A percentile compares a stretch with the other conserved stretches of the same genome.
phyloP scores from a whole-genome alignment of 2,888 invertebrate species.

The Euproctis similis region DNA sequence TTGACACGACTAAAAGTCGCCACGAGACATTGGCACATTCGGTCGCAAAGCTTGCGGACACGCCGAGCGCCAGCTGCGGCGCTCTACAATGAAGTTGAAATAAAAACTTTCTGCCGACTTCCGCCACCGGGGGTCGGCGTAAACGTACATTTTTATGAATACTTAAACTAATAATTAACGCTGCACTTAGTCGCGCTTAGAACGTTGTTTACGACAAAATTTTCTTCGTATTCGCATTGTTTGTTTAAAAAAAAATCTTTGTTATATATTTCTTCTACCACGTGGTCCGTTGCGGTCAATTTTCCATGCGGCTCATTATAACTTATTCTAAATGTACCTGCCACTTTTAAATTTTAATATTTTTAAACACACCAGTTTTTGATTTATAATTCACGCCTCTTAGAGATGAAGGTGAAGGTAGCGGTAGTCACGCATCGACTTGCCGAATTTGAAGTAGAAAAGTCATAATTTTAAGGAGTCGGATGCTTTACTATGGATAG shows the following conservation, averaged over 20 bases:
- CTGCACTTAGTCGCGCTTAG: conserved; percentile 53
- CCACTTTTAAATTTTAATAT: too few relatives aligned
- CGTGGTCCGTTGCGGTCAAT: conserved; percentile 42
- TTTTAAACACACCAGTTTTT: too few relatives aligned
- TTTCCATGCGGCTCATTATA: conserved; percentile 43
- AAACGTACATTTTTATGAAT: conserved; percentile 51
- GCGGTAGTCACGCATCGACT: too few relatives aligned
- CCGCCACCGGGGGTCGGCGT: conserved; percentile 34
- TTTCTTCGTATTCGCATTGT: conserved; percentile 49
- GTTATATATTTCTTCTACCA: conserved; percentile 39
- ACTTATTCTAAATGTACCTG: too few relatives aligned
- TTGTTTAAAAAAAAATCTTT: conserved; percentile 23
- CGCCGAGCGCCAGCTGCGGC: conserved; percentile 44
- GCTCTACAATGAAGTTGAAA: conserved; percentile 37
- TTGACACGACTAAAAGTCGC: background rate
- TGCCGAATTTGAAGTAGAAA: too few relatives aligned
- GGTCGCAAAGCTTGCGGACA: conserved; percentile 17
- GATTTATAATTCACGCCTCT: too few relatives aligned
- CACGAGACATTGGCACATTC: conserved; percentile 4
- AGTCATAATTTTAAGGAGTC: too few relatives aligned
- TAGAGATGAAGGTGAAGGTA: too few relatives aligned
- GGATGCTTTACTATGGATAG: too few relatives aligned
- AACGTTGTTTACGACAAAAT: conserved; percentile 53
- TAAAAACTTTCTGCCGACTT: conserved; percentile 38
- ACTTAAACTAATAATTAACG: conserved; percentile 65